Base-by-base conservation (phyloP, 1,140 invertebrate species). In the Drosophila virilis region DNA sequence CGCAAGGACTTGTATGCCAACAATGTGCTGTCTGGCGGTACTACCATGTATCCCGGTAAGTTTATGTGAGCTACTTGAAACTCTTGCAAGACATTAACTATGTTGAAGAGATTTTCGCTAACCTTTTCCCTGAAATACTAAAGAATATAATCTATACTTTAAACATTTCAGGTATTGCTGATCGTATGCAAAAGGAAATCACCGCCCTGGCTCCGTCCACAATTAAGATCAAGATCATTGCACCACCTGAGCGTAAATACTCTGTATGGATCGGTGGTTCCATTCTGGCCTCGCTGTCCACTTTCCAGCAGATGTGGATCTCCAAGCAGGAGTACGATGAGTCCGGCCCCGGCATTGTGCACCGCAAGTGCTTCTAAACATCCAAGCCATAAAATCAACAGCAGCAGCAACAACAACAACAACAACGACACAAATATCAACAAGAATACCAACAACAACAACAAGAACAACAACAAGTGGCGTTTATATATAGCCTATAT, bases 171-270 rank as follows among this genome's bases (percentile, higher is more conserved):
- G 96, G 96, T 91, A 96, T 97, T 91, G 96, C 96, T 82, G 96
- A 97, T 92, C 94, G 96, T 75, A 97, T 97, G 96, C 96, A 97
- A 92, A 97, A 97, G 93, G 97, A 98, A 93, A 97, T 98, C 93
- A 97, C 96, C 57, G 95, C 96, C 48, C 93, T 98, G 48, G 97
- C 97, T 52, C 97, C 97, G 70, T 96, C 95, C 28, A 98, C 97
- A 70, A 98, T 98, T 95, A 98, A 98, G 94, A 98, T 98, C 93
- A 98, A 98, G 94, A 97, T 98, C 93, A 98, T 98, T 93, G 97
- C 97, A 84, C 97, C 96, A 60, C 97, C 97, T 58, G 97, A 98
- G 80, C 95, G 97, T 86, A 98, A 98, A 93, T 98, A 98, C 93
- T 97, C 96, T 65, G 91, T 97, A 95, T 97, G 96, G 97, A 95